Percentiles rank a stretch among this genome's conserved stretches.
Conservation (phyloP, 1,140 invertebrate genomes). For the Ceratoteleas bidentatus region DNA sequence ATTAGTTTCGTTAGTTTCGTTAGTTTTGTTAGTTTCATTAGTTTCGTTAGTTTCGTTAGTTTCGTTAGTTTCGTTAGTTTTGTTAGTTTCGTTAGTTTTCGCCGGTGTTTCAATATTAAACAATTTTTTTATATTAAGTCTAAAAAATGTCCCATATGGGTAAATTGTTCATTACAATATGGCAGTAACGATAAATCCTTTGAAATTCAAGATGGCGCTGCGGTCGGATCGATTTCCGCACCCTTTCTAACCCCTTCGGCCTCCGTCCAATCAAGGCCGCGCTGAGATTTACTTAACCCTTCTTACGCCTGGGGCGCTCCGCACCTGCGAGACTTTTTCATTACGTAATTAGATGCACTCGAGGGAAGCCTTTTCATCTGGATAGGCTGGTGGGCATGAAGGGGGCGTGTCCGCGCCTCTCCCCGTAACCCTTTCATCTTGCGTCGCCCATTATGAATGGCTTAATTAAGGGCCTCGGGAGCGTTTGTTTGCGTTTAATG, state of each 20-base stretch:
- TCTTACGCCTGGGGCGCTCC: conserved; percentile 54
- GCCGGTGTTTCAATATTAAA: too few relatives aligned
- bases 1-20: too few relatives aligned
- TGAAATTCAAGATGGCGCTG: conserved; percentile 23
- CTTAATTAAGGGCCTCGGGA: conserved; percentile 35
- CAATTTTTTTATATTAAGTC: too few relatives aligned
- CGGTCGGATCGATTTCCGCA: conserved; percentile 13
- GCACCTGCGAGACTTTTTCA: conserved; percentile 71
- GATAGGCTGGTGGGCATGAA: conserved; percentile 68
- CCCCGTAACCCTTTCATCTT: conserved; percentile 62
- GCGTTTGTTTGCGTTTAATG: conserved; percentile 7
- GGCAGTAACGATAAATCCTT: too few relatives aligned
- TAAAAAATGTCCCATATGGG: too few relatives aligned
- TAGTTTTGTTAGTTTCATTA: too few relatives aligned
- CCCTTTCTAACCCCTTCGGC: conserved; percentile 32
- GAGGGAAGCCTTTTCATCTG: conserved; percentile 61
- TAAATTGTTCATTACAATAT: too few relatives aligned
- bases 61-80: too few relatives aligned
- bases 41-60: too few relatives aligned
- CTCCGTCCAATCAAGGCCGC: conserved; percentile 60
- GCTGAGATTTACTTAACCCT: conserved; percentile 74
- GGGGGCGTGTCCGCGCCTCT: conserved; percentile 68
- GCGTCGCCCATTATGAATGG: conserved; percentile 20
- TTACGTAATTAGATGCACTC: conserved; percentile 73
- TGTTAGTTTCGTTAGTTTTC: too few relatives aligned